Base-by-base conservation (phyloP, 2,888 invertebrate species). In the Callyntrura guangdongensis region DNA sequence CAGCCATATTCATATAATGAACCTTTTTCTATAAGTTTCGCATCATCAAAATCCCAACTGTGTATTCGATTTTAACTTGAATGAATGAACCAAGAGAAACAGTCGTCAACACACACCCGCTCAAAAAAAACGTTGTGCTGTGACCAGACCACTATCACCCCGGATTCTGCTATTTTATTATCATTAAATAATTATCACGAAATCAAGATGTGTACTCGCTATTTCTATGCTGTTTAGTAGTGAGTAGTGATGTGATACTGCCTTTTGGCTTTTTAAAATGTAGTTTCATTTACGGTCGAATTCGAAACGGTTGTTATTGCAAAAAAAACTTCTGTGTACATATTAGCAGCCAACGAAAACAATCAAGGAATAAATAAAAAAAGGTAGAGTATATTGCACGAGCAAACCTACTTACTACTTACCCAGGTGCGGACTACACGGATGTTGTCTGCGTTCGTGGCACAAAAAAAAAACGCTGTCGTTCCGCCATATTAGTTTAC, bases 401-500 rank as follows among this genome's bases (percentile, higher is more conserved):
- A 64, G n/a, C 36, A 53, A 53, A 27, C 64, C 64, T 64, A 64
- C 64, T 56, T 56, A 56, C 56, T 59, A 2, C 20, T 64, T 64
- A 69, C 69, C 45, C 69, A 69, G 17, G 69, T 36, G 45, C 5
- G 27, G 17, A 69, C 69, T 11, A 69, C 69, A 45, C 69, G 69
- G 69, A 69, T 69, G 69, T 69, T 69, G 45, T n/a, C 69, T 69
- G 45, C 36, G 69, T 69, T 1, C 69, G 5, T 20, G 9, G 69
- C 69, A 45, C 69, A 69, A 36, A 17, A 67, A 61, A 64, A 67
- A 45, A 69, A 36, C 17, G 45, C 36, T 8, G 14, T 27, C 53
- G 53, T 36, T 36, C 36, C 36, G 6, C 22, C 61, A 64, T 64
- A n/a, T 59, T 64, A n/a, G 12, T 22, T 64, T 64, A 27, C 64